Base-by-base conservation (phyloP, 2,113 vertebrate genomes). In the Fregetta grallaria region DNA sequence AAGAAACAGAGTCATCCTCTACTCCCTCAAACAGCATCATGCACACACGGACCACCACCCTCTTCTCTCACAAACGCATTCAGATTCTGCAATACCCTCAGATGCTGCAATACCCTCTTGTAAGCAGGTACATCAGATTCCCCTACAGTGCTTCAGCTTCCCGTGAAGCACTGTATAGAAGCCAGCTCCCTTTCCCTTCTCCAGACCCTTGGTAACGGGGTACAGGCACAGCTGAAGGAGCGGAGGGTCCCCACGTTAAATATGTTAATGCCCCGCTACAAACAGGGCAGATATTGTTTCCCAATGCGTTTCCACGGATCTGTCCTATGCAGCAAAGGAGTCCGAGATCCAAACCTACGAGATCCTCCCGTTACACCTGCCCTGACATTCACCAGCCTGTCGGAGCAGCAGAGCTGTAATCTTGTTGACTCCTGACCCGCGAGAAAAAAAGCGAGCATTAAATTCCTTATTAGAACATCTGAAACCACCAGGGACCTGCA, bases 31-130 rank as follows among this genome's bases (percentile, higher is more conserved):
- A 65, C 10, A 75, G 49, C 49, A 47, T 7, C 32, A 17, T 0
- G 4, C 1, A 4, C 36, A 13, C 53, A 29, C 0, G 1, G 55
- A 50, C 45, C 50, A 26, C 76, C 42, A 13, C 29, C 20, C 27
- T 49, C 34, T 42, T 70, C 45, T 62, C 63, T 77, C 84, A 72
- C 23, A 19, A 22, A 34, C 5, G 1, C 14, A 3, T 50, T 49
- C 59, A 38, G 63, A 40, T 63, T 83, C n/a, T 7, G 20, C 56
- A 22, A n/a, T n/a, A 58, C 32, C 55, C 53, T 47, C 58, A 42
- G 53, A 50, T 61, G 83, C 32, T 32, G 52, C 42, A 38, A 6
- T 15, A 19, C 10, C 23, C 34, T 77, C 50, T 55, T 4, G 10
- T 15, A 42, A 77, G 55, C 40, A n/a, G 45, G 40, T n/a, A 11